Evolutionary conservation across 2,888 invertebrate species (phyloP).

Genomic region (Drosophila kambysellisi): DNA sequence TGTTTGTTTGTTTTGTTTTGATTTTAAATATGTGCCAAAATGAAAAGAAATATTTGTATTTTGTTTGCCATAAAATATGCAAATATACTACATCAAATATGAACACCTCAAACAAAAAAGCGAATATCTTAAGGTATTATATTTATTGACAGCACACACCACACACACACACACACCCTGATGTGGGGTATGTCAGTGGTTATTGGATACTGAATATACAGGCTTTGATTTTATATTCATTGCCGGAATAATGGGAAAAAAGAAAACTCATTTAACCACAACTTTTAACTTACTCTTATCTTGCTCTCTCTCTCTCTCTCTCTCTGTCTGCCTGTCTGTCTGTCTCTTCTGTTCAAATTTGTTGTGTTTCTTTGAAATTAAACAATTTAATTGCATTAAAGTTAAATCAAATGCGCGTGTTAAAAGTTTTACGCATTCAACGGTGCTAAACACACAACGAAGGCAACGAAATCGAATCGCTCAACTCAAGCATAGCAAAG

Average conservation of each 20-base stretch:
- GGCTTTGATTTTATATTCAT: slow-evolving; percentile 2
- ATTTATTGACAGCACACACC: slow-evolving; percentile 8
- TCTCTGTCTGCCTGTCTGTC: too few species aligned
- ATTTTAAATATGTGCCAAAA: slow-evolving; percentile 58
- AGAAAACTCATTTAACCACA: slow-evolving; percentile 26
- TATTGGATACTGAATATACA: slow-evolving; percentile 23
- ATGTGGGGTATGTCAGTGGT: neutral
- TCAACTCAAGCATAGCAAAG: slow-evolving; percentile 69
- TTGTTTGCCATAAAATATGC: slow-evolving; percentile 63
- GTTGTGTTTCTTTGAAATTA: slow-evolving; percentile 74
- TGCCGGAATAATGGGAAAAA: slow-evolving; percentile 1
- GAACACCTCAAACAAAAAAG: slow-evolving; percentile 17
- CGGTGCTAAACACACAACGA: slow-evolving; percentile 57
- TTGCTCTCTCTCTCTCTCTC: neutral
- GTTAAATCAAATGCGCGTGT: slow-evolving; percentile 73
- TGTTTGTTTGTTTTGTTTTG: slow-evolving; percentile 44
- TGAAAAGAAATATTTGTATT: slow-evolving; percentile 35
- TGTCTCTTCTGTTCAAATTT: slow-evolving; percentile 20
- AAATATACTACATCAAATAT: slow-evolving; percentile 45
- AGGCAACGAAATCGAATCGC: slow-evolving; percentile 64
- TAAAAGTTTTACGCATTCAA: slow-evolving; percentile 76
- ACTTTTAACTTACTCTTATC: neutral
- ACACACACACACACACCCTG: neutral
- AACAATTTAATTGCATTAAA: slow-evolving; percentile 79
- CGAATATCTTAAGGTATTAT: slow-evolving; percentile 12